These are phyloP conservation scores for Iphiclides podalirius DNA, from an alignment of 2,888 invertebrate species.

Conservation along the genomic window DNA sequence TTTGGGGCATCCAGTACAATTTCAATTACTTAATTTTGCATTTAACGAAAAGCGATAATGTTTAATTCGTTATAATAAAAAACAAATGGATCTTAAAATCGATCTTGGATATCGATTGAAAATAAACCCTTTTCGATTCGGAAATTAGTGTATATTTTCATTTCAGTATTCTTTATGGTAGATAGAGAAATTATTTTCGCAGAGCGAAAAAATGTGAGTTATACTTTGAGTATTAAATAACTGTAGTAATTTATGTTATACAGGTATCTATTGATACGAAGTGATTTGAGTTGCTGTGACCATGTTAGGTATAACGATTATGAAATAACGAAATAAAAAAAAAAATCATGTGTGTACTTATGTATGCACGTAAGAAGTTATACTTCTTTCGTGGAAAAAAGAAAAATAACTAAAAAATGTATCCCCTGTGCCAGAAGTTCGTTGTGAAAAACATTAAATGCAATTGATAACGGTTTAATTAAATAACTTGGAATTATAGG, in stretches of 20 bases:
- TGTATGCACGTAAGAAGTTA: too few relatives aligned
- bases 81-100: conserved; percentile 15
- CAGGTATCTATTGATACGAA: conserved; percentile 62
- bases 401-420: too few relatives aligned
- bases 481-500: too few relatives aligned
- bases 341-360: too few relatives aligned
- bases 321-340: conserved; percentile 35
- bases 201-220: conserved; percentile 56
- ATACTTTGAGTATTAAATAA: conserved; percentile 43
- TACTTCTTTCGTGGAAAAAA: too few relatives aligned
- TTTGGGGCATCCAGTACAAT: too few relatives aligned
- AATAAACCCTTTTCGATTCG: conserved; percentile 28
- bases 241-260: conserved; percentile 43
- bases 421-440: too few relatives aligned
- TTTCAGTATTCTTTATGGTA: conserved; percentile 40
- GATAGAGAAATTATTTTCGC: conserved; percentile 62
- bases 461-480: too few relatives aligned
- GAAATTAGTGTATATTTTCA: conserved; percentile 31
- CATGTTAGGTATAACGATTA: conserved; percentile 34
- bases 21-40: conserved; percentile 8
- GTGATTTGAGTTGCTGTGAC: conserved; percentile 77
- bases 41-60: conserved; percentile 9
- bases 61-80: conserved; percentile 5
- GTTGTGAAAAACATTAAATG: too few relatives aligned
- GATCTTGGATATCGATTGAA: conserved; percentile 21